Conservation (phyloP, 2,888 invertebrate species). For the Mystacides longicornis region DNA sequence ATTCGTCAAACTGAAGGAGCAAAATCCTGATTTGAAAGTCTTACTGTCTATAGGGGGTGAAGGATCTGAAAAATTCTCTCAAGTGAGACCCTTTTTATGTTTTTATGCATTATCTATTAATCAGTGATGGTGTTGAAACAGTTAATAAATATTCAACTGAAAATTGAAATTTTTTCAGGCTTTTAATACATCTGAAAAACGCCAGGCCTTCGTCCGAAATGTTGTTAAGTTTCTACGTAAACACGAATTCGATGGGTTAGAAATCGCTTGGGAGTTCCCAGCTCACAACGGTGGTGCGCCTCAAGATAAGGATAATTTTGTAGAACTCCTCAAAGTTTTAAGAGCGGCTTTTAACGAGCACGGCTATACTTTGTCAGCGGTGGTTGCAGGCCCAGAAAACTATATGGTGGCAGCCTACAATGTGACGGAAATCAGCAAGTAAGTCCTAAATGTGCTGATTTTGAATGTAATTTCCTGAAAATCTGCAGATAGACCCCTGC, state of each 20-base stretch:
- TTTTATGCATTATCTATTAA: too few species aligned
- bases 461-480: too few species aligned
- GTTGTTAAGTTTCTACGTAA: conserved; percentile 46
- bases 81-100: conserved; percentile 30
- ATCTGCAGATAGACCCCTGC: too few species aligned
- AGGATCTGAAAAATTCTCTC: conserved; percentile 53
- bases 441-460: too few species aligned
- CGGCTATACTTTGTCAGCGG: conserved; percentile 50
- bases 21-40: conserved; percentile 47
- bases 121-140: too few species aligned
- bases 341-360: conserved; percentile 45
- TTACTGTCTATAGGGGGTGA: conserved; percentile 62
- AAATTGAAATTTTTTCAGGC: conserved; percentile 9
- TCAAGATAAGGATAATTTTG: conserved; percentile 46
- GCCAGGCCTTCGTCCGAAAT: conserved; percentile 48
- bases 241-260: conserved; percentile 62
- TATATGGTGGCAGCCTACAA: conserved; percentile 52
- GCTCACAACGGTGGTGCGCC: conserved; percentile 20
- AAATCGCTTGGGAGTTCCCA: conserved; percentile 70
- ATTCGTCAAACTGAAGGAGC: conserved; percentile 47
- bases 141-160: too few species aligned
- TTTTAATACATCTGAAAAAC: conserved; percentile 3
- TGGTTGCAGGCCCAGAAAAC: conserved; percentile 48
- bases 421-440: conserved; percentile 49
- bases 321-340: conserved; percentile 48